Evolutionary conservation across 92 coral and sea anemone species (phyloP).

Genomic region (Paramuricea clavata): DNA sequence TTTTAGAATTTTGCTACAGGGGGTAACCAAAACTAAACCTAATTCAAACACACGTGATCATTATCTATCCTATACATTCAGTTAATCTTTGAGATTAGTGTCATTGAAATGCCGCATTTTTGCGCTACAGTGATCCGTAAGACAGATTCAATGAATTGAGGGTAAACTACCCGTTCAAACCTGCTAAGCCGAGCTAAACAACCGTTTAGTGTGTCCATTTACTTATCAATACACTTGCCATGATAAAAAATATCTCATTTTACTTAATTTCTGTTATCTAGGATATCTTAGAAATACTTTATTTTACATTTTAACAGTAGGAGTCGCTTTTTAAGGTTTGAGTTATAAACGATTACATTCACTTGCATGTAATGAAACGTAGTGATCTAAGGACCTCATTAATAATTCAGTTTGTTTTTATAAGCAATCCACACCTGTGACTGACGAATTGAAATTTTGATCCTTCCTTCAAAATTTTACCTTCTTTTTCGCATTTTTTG

Average conservation of each 20-base stretch:
- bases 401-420: slow-evolving; percentile 31
- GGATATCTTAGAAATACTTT: not conserved
- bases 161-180: slow-evolving; percentile 28
- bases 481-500: not conserved
- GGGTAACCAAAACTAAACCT: no score
- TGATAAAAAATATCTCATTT: not conserved
- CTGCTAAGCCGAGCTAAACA: slow-evolving; percentile 29
- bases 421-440: not conserved
- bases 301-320: not conserved
- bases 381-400: slow-evolving; percentile 28
- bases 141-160: slow-evolving; percentile 5
- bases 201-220: not conserved
- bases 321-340: not conserved
- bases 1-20: no score
- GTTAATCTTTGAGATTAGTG: not conserved
- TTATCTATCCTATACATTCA: not conserved
- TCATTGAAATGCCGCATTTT: slow-evolving; percentile 1
- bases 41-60: no score
- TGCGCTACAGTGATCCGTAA: not conserved
- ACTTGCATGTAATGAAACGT: no score
- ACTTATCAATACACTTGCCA: not conserved
- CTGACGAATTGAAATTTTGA: slow-evolving; percentile 5
- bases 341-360: not conserved
- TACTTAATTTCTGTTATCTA: not conserved
- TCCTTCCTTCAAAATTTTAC: not conserved